These are phyloP conservation scores for Lysiphlebus fabarum DNA, from an alignment of 1,140 invertebrate genomes.

Conservation along the genomic window DNA sequence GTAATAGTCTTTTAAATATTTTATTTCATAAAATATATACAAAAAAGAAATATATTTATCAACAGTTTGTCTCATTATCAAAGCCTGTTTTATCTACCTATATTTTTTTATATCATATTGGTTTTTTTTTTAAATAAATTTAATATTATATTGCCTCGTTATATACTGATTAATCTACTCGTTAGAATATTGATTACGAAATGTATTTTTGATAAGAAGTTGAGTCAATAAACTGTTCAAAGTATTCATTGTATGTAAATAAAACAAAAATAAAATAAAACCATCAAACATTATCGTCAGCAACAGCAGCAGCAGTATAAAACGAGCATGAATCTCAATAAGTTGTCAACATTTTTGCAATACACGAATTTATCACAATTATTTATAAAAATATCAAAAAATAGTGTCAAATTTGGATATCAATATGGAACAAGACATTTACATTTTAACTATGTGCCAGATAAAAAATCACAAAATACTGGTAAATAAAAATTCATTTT, in stretches of 20 bases:
- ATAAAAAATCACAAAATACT: constrained; percentile 31
- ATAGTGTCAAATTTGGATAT: constrained; percentile 9
- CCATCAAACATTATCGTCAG: background rate
- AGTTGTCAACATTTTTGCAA: constrained; percentile 29
- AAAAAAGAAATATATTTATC: too few species aligned
- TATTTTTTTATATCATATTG: too few species aligned
- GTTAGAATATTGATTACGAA: too few species aligned
- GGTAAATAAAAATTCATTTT: constrained; percentile 32
- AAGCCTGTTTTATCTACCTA: too few species aligned
- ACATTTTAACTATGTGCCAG: constrained; percentile 44
- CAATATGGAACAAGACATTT: constrained; percentile 30
- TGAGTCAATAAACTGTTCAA: background rate
- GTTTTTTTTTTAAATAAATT: too few species aligned
- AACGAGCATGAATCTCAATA: constrained; percentile 42
- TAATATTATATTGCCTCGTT: too few species aligned
- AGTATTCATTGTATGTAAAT: constrained; percentile 43
- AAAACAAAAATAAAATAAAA: constrained; percentile 20
- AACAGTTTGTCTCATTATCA: too few species aligned
- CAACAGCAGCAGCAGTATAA: constrained; percentile 23
- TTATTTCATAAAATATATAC: too few species aligned
- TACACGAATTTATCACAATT: constrained; percentile 14
- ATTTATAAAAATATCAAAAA: constrained; percentile 14
- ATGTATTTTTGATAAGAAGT: too few species aligned
- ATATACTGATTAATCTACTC: too few species aligned
- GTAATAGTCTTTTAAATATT: too few species aligned